Evolutionary conservation across 1,140 invertebrate genomes (phyloP).

Genomic region (Nephotettix cincticeps): DNA sequence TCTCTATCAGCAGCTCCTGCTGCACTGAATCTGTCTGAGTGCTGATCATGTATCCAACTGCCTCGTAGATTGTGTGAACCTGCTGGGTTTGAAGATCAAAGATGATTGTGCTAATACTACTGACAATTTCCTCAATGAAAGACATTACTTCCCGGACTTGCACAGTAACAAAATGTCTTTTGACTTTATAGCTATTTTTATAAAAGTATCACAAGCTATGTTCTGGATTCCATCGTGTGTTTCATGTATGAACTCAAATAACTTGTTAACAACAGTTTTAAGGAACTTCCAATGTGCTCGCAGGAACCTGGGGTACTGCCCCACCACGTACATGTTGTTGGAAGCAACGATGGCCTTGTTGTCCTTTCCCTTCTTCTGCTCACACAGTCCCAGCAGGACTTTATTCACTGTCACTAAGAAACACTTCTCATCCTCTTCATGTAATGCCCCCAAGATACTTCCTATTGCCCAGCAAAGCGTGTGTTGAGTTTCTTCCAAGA

Average conservation of each 20-base stretch:
- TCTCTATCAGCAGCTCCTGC: constrained; percentile 94
- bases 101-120: constrained; percentile 95
- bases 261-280: constrained; percentile 99
- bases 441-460: constrained; percentile 98
- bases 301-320: constrained; percentile 98
- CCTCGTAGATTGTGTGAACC: constrained; percentile 99
- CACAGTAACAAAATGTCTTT: constrained; percentile 94
- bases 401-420: constrained; percentile 99
- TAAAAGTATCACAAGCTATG: constrained; percentile 99
- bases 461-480: constrained; percentile 99
- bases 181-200: constrained; percentile 99
- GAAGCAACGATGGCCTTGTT: constrained; percentile 99
- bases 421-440: constrained; percentile 98
- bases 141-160: constrained; percentile 96
- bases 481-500: constrained; percentile 99
- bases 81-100: constrained; percentile 98
- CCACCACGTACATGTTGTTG: constrained; percentile 99
- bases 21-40: constrained; percentile 86
- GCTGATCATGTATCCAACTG: constrained; percentile 98
- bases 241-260: constrained; percentile 99
- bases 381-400: constrained; percentile 96
- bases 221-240: constrained; percentile 99
- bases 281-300: constrained; percentile 99
- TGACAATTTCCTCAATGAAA: constrained; percentile 98
- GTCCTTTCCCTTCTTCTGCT: constrained; percentile 99